Evolutionary conservation across 2,888 invertebrate genomes (phyloP).

Genomic region (Stomorhina lunata): DNA sequence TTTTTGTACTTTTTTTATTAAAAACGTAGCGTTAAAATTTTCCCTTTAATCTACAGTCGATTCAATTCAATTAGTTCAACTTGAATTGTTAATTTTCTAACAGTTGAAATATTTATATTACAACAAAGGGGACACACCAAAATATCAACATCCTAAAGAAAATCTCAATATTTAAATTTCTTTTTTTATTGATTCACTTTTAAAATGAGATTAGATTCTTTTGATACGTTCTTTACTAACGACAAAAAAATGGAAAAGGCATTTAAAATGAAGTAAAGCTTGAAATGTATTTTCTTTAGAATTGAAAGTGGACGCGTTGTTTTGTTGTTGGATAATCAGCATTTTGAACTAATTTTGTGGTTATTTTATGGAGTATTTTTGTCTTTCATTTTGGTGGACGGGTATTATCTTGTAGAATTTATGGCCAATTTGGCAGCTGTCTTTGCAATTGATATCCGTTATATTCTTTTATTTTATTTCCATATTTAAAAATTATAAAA

Average conservation of each 20-base stretch:
- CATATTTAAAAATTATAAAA: slow-evolving; percentile 9
- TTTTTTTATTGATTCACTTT: slow-evolving; percentile 16
- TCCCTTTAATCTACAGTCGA: slow-evolving; percentile 76
- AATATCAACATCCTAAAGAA: neutral
- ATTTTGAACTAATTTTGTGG: slow-evolving; percentile 28
- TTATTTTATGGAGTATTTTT: slow-evolving; percentile 17
- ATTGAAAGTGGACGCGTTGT: slow-evolving; percentile 10
- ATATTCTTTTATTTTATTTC: neutral
- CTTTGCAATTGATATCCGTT: slow-evolving; percentile 20
- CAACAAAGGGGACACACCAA: neutral
- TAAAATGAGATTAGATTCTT: slow-evolving; percentile 34
- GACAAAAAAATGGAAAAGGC: neutral
- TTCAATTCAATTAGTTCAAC: slow-evolving; percentile 80
- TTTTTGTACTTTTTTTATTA: neutral
- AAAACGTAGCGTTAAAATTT: slow-evolving; percentile 72
- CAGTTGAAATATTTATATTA: slow-evolving; percentile 33
- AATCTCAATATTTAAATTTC: neutral
- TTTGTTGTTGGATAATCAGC: slow-evolving; percentile 42
- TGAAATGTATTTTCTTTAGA: slow-evolving; percentile 28
- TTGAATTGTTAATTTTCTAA: slow-evolving; percentile 75
- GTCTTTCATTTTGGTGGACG: slow-evolving; percentile 14
- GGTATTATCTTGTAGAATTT: slow-evolving; percentile 75
- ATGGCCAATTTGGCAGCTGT: slow-evolving; percentile 70
- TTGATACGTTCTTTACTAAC: neutral
- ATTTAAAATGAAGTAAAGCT: neutral